Percentiles rank a stretch among this genome's conserved stretches.
Evolutionary conservation across 2,888 invertebrate genomes (phyloP).

Genomic region (Lepidonotus clava): DNA sequence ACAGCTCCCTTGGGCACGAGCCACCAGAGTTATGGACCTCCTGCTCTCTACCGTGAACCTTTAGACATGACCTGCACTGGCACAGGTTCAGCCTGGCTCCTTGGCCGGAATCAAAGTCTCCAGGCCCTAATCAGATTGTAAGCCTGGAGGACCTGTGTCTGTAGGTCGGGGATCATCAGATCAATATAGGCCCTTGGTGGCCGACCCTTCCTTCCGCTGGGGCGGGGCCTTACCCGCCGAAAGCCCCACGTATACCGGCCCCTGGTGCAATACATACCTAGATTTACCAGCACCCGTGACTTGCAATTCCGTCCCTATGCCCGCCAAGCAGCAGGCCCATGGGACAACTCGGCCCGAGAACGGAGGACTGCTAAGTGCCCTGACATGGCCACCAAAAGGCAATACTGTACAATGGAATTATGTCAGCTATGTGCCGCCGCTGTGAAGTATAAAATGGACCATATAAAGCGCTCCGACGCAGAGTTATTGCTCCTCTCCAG

Average conservation of each 20-base stretch:
- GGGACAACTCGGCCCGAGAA: too few relatives aligned
- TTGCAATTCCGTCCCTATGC: not conserved
- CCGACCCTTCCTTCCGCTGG: not conserved
- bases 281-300: not conserved
- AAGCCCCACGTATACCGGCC: not conserved
- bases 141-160: not conserved
- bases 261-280: not conserved
- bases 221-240: not conserved
- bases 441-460: not conserved
- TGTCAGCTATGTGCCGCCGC: not conserved
- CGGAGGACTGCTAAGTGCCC: not conserved
- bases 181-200: not conserved
- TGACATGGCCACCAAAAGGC: not conserved
- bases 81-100: not conserved
- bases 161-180: not conserved
- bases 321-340: too few relatives aligned
- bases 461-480: not conserved
- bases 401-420: not conserved
- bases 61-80: not conserved
- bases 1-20: too few relatives aligned
- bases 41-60: not conserved
- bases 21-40: not conserved
- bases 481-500: not conserved
- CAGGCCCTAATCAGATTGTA: constrained; percentile 17
- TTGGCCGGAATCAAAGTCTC: constrained; percentile 21